These are phyloP conservation scores for Poeciliopsis paucimaculata DNA, from an alignment of 2,797 vertebrate genomes.

Conservation along the genomic window DNA sequence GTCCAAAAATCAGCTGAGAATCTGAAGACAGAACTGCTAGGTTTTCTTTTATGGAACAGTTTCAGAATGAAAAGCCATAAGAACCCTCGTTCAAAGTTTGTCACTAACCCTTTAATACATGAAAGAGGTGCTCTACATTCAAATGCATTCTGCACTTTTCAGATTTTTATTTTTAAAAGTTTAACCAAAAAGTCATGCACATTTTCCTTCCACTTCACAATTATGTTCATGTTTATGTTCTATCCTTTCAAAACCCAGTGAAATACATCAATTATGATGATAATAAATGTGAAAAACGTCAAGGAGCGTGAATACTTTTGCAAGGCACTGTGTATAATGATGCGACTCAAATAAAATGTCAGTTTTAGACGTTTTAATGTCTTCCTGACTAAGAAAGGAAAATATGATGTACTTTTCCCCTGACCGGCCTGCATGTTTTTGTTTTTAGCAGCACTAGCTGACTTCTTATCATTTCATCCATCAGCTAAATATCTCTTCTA, in stretches of 20 bases:
- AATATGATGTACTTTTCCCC: background rate
- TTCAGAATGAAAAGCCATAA: background rate
- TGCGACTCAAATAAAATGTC: background rate
- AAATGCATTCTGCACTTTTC: background rate
- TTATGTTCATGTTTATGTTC: background rate
- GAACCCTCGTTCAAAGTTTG: background rate
- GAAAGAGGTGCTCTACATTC: background rate
- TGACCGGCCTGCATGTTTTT: background rate
- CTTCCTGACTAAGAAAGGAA: background rate
- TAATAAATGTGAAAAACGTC: background rate
- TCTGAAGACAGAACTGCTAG: too few species aligned
- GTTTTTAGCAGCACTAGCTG: background rate
- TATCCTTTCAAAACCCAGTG: background rate
- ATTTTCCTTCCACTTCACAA: background rate
- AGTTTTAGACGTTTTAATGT: background rate
- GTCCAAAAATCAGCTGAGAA: background rate
- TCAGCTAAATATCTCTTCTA: background rate
- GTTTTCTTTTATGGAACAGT: background rate
- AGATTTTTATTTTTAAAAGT: background rate
- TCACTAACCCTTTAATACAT: too few species aligned
- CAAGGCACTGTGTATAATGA: background rate
- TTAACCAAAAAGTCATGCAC: background rate
- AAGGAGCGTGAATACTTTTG: background rate
- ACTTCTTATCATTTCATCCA: background rate
- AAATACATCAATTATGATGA: background rate